Evolutionary conservation across 92 coral and sea anemone genomes (phyloP).

Genomic region (Diadumene lineata): DNA sequence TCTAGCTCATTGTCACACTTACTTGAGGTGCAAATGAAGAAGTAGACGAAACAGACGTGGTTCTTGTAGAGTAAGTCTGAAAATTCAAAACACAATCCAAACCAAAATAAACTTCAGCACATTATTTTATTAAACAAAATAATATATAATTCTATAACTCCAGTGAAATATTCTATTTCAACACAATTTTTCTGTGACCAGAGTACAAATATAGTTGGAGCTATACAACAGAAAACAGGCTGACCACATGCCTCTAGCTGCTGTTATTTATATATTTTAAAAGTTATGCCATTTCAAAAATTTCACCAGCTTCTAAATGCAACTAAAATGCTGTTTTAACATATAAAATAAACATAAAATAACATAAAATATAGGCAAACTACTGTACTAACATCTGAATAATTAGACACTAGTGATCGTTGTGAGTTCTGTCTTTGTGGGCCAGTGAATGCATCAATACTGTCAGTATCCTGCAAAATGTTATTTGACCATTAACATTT

Average conservation of each 20-base stretch:
- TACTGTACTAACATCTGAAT: slow-evolving; percentile 29
- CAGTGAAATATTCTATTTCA: too few species aligned
- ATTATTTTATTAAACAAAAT: too few species aligned
- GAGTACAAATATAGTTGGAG: too few species aligned
- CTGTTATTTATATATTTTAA: too few species aligned
- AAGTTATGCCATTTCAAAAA: too few species aligned
- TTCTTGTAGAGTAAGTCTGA: slow-evolving; percentile 45
- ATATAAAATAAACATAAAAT: background rate
- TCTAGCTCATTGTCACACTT: background rate
- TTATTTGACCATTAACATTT: slow-evolving; percentile 1
- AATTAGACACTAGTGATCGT: slow-evolving; percentile 35
- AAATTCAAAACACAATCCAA: background rate
- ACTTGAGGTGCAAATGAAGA: slow-evolving; percentile 45
- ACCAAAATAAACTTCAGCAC: too few species aligned
- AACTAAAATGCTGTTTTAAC: background rate
- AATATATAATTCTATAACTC: too few species aligned
- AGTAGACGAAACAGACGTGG: slow-evolving; percentile 53
- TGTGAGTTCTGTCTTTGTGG: slow-evolving; percentile 16
- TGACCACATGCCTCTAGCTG: too few species aligned
- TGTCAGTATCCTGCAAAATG: slow-evolving; percentile 47
- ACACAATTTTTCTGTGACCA: too few species aligned
- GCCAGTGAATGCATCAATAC: slow-evolving; percentile 25
- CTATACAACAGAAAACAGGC: too few species aligned
- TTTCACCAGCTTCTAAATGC: background rate
- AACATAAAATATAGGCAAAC: background rate